A percentile compares a stretch with the other conserved stretches of the same genome.
Conservation (phyloP, 2,888 invertebrate species). For the Tethea ocularis region DNA sequence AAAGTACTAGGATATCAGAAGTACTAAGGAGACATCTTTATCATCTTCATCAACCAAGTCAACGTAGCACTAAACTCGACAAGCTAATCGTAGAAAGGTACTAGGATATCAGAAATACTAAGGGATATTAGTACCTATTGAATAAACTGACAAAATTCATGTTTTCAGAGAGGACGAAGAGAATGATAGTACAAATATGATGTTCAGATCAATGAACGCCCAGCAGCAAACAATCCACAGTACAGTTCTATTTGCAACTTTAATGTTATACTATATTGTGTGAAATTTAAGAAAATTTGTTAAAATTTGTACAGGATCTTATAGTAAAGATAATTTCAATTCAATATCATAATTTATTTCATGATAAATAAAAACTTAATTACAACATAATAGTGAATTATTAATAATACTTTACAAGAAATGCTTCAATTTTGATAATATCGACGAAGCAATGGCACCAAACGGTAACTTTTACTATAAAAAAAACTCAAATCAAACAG, state of each 20-base stretch:
- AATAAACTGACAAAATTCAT: background rate
- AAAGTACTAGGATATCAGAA: too few species aligned
- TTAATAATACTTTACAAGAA: constrained; percentile 27
- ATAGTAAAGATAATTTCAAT: too few species aligned
- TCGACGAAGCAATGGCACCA: constrained; percentile 17
- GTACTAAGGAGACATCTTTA: too few species aligned
- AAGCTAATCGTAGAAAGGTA: too few species aligned
- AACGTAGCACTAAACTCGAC: too few species aligned
- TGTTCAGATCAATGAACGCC: background rate
- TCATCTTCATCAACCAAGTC: too few species aligned
- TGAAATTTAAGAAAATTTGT: background rate
- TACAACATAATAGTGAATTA: constrained; percentile 15
- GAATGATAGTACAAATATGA: background rate
- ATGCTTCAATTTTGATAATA: constrained; percentile 23
- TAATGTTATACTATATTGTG: background rate
- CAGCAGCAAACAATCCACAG: background rate
- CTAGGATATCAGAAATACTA: too few species aligned
- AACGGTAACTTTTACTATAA: constrained; percentile 17
- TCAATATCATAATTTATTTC: background rate
- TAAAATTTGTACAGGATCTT: too few species aligned
- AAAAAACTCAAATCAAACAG: background rate
- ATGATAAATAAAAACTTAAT: constrained; percentile 7
- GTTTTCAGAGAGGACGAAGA: background rate
- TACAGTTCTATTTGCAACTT: background rate
- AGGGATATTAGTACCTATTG: too few species aligned